These are phyloP conservation scores for Ctenoplectra terminalis DNA, from an alignment of 1,140 invertebrate species.

Conservation along the genomic window DNA sequence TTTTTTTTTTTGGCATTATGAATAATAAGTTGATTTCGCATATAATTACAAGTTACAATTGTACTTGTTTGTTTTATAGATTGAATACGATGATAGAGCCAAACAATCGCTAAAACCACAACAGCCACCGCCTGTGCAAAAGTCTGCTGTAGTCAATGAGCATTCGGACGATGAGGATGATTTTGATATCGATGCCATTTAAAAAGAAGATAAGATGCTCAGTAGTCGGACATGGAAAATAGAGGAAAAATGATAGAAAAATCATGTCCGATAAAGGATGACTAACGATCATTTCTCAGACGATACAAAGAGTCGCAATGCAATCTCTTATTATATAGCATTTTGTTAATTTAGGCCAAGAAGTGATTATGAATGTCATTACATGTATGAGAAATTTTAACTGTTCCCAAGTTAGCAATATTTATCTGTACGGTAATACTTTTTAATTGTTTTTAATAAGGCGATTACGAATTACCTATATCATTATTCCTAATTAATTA, in stretches of 20 bases:
- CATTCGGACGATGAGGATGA: slow-evolving; percentile 90
- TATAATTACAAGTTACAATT: background rate
- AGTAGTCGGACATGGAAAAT: slow-evolving; percentile 25
- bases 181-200: slow-evolving; percentile 97
- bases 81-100: slow-evolving; percentile 94
- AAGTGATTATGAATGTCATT: slow-evolving; percentile 52
- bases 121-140: slow-evolving; percentile 78
- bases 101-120: slow-evolving; percentile 88
- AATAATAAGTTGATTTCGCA: too few relatives aligned
- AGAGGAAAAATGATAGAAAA: slow-evolving; percentile 33
- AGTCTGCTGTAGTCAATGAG: slow-evolving; percentile 78
- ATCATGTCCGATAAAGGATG: slow-evolving; percentile 48
- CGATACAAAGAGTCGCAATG: slow-evolving; percentile 64
- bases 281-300: slow-evolving; percentile 56
- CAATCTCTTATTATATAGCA: slow-evolving; percentile 67
- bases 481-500: slow-evolving; percentile 59
- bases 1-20: background rate
- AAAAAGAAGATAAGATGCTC: slow-evolving; percentile 78
- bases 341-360: slow-evolving; percentile 69
- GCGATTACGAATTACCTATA: slow-evolving; percentile 38
- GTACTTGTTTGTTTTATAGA: slow-evolving; percentile 82
- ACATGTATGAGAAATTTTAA: slow-evolving; percentile 71
- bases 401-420: slow-evolving; percentile 71
- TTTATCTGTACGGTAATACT: slow-evolving; percentile 71
- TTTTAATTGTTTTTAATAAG: slow-evolving; percentile 63